Evolutionary conservation across 2,888 invertebrate species (phyloP).

Genomic region (Polydesmus complanatus): DNA sequence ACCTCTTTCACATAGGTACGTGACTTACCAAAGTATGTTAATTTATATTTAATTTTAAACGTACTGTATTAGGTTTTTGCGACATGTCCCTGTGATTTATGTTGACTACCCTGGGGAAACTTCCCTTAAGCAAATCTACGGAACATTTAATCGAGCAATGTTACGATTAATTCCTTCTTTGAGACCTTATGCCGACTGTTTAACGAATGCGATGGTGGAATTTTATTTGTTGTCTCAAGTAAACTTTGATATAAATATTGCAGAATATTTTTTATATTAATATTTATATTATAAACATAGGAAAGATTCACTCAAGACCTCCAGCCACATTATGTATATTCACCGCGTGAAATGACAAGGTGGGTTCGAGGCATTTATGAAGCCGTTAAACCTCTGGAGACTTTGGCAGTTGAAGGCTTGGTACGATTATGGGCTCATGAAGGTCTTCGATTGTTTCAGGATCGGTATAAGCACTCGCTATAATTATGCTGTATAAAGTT

Average conservation of each 20-base stretch:
- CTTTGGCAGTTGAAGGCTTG: conserved; percentile 77
- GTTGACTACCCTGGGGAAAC: conserved; percentile 99
- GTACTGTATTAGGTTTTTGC: conserved; percentile 35
- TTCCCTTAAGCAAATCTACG: conserved; percentile 95
- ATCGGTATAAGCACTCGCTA: too few species aligned
- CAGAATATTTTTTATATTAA: background rate
- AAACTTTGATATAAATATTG: background rate
- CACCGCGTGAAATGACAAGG: conserved; percentile 95
- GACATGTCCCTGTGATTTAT: conserved; percentile 97
- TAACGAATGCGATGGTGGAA: conserved; percentile 98
- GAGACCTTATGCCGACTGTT: conserved; percentile 83
- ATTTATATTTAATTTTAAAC: background rate
- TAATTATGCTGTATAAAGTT: too few species aligned
- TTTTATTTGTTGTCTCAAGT: conserved; percentile 87
- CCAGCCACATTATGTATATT: conserved; percentile 99
- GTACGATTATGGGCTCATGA: conserved; percentile 99
- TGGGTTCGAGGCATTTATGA: conserved; percentile 99
- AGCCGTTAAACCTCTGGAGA: conserved; percentile 88
- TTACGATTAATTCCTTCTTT: conserved; percentile 80
- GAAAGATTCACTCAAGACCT: conserved; percentile 98
- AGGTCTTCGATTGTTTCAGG: conserved; percentile 89
- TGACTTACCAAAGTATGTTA: background rate
- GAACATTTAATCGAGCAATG: conserved; percentile 98
- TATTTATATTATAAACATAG: conserved; percentile 25
- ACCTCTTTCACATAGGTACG: conserved; percentile 72